Base-by-base conservation (phyloP, 2,797 vertebrate species). In the Avahi laniger region DNA sequence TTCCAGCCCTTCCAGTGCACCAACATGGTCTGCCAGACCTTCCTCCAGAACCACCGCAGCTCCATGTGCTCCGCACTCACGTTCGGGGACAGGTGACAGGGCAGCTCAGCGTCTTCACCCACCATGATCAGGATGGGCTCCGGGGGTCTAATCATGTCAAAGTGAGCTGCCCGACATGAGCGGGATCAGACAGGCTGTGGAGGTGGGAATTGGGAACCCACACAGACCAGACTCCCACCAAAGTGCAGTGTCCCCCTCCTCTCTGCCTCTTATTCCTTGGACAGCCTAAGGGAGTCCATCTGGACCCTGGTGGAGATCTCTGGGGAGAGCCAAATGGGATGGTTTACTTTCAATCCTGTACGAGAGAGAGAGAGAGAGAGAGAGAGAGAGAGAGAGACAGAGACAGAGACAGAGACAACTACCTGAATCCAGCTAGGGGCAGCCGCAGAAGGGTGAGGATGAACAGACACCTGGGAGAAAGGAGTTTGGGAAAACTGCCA, bases 31-130 rank as follows among this genome's bases (percentile, higher is more conserved):
- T 65, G 50, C 2, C 89, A 79, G 24, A 26, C 38, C 7, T 24
- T 30, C 33, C 43, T 28, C 38, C 97, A 81, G 67, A 94, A 90
- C 98, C 97, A 98, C 1, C 92, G 65, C 75, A 98, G 72, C 88
- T 98, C 97, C 97, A 94, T 28, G 86, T 13, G 63, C 75, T 69
- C 50, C 0, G 89, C 88, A 18, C 94, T 97, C 65, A 61, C 7
- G 30, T 81, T 95, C 1, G 92, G 78, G 7, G 95, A 84, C 13
- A 98, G 97, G 20, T 13, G 69, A 63, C 98, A 98, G 35, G 97
- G 94, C 52, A 98, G 92, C 80, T 97, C 88, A 0, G 35, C 69
- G 1, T 97, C 97, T 13, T 41, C 75, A 0, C 97, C 97, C 61
- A 97, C 88, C 4, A 35, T 0, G 17, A 81, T 97, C 70, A 96